A percentile compares a stretch with the other conserved stretches of the same genome.
phyloP scores from a whole-genome alignment of 2,888 invertebrate genomes.

The Scaptomyza parva region DNA sequence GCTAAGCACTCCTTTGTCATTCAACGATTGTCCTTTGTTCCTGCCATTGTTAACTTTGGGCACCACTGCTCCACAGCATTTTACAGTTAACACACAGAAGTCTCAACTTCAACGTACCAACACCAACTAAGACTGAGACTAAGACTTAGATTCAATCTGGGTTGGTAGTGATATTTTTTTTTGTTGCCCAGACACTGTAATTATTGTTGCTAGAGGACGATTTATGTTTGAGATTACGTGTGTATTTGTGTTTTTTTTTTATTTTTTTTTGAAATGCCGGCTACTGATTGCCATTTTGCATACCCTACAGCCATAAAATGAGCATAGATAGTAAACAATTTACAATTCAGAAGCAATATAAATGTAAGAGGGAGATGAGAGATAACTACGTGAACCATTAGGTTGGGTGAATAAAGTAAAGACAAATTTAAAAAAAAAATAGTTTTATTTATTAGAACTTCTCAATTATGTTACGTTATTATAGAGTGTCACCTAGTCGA shows the following conservation, averaged over 20 bases:
- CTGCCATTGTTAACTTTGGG: slow-evolving; percentile 62
- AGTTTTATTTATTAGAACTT: too few species aligned
- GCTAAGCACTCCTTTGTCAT: slow-evolving; percentile 79
- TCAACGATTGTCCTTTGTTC: slow-evolving; percentile 78
- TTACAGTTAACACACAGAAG: slow-evolving; percentile 43
- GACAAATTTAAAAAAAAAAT: too few species aligned
- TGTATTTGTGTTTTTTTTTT: slow-evolving; percentile 37
- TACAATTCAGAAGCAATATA: not conserved
- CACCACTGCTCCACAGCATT: slow-evolving; percentile 14
- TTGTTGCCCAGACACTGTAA: slow-evolving; percentile 45
- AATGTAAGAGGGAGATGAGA: too few species aligned
- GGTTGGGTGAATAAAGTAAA: too few species aligned
- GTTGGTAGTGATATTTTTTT: slow-evolving; percentile 11
- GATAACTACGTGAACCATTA: too few species aligned
- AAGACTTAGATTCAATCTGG: not conserved
- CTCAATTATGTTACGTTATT: not conserved
- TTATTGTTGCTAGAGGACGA: slow-evolving; percentile 67
- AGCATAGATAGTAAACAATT: not conserved
- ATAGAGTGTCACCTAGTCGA: not conserved
- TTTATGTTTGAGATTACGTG: slow-evolving; percentile 67
- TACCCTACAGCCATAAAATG: slow-evolving; percentile 1
- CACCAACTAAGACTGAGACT: not conserved
- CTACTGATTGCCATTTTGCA: slow-evolving; percentile 16
- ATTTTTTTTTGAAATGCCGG: slow-evolving; percentile 8
- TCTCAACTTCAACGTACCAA: slow-evolving; percentile 4